These are phyloP conservation scores for Pegoplata infirma DNA, from an alignment of 2,888 invertebrate species.

Conservation along the genomic window DNA sequence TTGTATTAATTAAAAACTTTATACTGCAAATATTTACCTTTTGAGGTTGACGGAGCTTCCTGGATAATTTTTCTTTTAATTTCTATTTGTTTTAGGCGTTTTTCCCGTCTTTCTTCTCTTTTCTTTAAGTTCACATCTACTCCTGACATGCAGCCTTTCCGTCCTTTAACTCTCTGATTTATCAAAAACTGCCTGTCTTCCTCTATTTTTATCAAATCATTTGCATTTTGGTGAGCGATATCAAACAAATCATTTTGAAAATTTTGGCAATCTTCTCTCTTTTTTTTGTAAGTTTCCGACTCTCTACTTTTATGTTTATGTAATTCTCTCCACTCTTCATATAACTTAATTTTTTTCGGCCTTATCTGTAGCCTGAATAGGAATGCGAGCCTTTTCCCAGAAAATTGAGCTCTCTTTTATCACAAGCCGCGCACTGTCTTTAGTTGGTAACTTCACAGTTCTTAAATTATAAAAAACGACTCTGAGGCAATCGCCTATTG, in stretches of 20 bases:
- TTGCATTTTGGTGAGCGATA: background rate
- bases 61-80: background rate
- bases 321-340: too few species aligned
- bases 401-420: background rate
- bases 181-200: constrained; percentile 2
- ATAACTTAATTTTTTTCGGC: background rate
- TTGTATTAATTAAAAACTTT: too few species aligned
- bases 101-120: background rate
- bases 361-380: too few species aligned
- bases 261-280: background rate
- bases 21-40: too few species aligned
- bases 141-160: background rate
- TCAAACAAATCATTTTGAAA: too few species aligned
- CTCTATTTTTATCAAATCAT: background rate
- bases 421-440: background rate
- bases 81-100: background rate
- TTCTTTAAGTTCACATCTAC: background rate
- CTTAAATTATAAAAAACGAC: background rate
- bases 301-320: too few species aligned
- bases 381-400: background rate
- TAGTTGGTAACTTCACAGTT: background rate
- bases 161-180: background rate
- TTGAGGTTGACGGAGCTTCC: constrained; percentile 2
- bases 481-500: too few species aligned
- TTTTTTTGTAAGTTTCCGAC: background rate